These are phyloP conservation scores for Phylloscopus trochilus DNA, from an alignment of 2,113 vertebrate species.

Conservation along the genomic window DNA sequence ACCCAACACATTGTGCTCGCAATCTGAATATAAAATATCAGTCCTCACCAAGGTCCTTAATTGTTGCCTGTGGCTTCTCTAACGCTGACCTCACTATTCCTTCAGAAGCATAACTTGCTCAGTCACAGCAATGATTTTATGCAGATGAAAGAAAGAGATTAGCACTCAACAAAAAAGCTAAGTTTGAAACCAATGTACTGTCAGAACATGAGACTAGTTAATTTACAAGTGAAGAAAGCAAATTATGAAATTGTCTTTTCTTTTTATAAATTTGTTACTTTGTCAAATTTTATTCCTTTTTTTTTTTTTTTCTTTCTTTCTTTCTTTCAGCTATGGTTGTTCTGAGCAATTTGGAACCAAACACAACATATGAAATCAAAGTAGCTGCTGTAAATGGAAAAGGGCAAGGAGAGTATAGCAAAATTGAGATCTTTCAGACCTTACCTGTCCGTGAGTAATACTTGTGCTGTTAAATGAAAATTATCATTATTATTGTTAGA, in stretches of 20 bases:
- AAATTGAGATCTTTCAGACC: slow-evolving; percentile 92
- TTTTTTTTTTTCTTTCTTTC: neutral
- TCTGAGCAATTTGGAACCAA: slow-evolving; percentile 92
- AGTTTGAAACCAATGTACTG: neutral
- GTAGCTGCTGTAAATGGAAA: slow-evolving; percentile 97
- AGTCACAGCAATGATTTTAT: neutral
- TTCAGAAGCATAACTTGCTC: neutral
- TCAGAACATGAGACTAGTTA: neutral
- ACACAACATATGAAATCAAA: slow-evolving; percentile 94
- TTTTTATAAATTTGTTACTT: neutral
- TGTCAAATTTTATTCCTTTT: neutral
- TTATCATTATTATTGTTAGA: neutral
- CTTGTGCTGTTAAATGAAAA: neutral
- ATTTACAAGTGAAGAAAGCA: neutral
- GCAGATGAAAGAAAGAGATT: neutral
- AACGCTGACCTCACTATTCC: neutral
- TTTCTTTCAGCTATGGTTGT: slow-evolving; percentile 82
- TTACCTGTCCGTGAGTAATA: slow-evolving; percentile 91
- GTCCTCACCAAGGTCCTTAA: neutral
- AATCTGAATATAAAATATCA: neutral
- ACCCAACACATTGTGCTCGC: neutral
- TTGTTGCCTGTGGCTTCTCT: neutral
- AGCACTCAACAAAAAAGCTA: neutral
- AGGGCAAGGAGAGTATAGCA: slow-evolving; percentile 96
- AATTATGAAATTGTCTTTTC: neutral